Percentiles rank a stretch among this genome's conserved stretches.
Evolutionary conservation across 2,113 vertebrate species (phyloP).

Genomic region (Coptodon bakossiorum): DNA sequence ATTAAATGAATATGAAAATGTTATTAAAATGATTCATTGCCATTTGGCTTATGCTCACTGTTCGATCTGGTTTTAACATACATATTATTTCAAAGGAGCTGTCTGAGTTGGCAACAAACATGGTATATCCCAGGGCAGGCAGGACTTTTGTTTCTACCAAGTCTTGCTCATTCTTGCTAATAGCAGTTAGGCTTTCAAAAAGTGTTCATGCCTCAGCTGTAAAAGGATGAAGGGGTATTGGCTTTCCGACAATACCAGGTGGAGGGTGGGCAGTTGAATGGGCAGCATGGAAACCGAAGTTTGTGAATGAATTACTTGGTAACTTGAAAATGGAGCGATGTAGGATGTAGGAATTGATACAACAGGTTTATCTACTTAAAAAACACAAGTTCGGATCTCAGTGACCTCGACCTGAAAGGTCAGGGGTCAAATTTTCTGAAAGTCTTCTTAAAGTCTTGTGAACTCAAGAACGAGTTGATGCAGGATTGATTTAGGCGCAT

Average conservation of each 20-base stretch:
- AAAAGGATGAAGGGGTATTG: not conserved
- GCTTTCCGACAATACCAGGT: rapidly evolving
- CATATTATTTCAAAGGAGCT: not conserved
- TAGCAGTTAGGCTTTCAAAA: not conserved
- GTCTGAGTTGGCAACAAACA: not conserved
- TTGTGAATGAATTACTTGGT: not conserved
- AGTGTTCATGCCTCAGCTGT: not conserved
- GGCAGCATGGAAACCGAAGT: not conserved
- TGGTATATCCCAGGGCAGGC: not conserved
- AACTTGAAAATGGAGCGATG: not conserved
- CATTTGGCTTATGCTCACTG: not conserved
- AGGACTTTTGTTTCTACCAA: not conserved
- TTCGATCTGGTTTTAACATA: not conserved
- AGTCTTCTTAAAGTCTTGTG: not conserved
- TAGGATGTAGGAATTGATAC: not conserved
- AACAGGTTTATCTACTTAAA: not conserved
- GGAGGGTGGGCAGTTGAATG: not conserved
- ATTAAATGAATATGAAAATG: not conserved
- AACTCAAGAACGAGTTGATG: not conserved
- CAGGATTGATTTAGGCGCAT: not conserved
- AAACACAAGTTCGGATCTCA: not conserved
- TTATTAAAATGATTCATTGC: not conserved
- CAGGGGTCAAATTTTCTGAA: not conserved
- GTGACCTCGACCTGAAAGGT: rapidly evolving
- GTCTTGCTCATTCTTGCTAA: not conserved